Evolutionary conservation across 2,113 vertebrate species (phyloP), one percentile per base, ranked within the genome.

Genomic region (Bombycilla garrulus): DNA sequence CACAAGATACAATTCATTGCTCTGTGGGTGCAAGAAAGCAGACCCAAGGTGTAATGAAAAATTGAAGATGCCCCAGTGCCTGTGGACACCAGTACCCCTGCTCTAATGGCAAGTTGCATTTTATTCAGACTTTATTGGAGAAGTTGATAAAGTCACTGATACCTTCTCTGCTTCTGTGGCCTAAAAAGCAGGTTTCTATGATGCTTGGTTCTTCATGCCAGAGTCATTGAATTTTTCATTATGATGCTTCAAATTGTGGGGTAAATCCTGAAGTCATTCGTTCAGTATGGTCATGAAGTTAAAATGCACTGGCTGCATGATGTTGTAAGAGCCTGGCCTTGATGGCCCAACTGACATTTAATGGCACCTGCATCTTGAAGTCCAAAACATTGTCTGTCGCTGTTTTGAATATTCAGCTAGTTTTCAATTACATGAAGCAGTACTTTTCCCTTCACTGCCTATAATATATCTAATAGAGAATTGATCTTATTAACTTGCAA

Each of bases 31-130:
- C 29, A 97, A 95, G 65, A 95, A 77, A 61, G n/a, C 45, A n/a
- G 97, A 98, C 26, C 20, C 29, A 12, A 97, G 95, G 44, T 31
- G 82, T 91, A 77, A 54, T 81, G 92, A 98, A 77, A 96, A 98
- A 94, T 15, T 9, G 7, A 72, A 93, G 85, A 45, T 70, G 15
- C 66, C 95, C 22, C 78, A 77, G 42, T 12, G 5, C 98, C 97
- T 31, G 4, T 97, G 36, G 95, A 94, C 45, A 73, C 92, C 48
- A 97, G 98, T 57, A 97, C 97, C 9, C 98, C 7, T 8, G 88
- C 71, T 61, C 54, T 58, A 81, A 84, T 40, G 94, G 97, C 97
- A 93, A 97, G 91, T 81, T 21, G 7, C 23, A 4, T 83, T 82
- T 74, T 53, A 48, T 66, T 85, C 23, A 38, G 26, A 6, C 42